Evolutionary conservation across 2,113 vertebrate species (phyloP).

Genomic region (Oreochromis aureus): DNA sequence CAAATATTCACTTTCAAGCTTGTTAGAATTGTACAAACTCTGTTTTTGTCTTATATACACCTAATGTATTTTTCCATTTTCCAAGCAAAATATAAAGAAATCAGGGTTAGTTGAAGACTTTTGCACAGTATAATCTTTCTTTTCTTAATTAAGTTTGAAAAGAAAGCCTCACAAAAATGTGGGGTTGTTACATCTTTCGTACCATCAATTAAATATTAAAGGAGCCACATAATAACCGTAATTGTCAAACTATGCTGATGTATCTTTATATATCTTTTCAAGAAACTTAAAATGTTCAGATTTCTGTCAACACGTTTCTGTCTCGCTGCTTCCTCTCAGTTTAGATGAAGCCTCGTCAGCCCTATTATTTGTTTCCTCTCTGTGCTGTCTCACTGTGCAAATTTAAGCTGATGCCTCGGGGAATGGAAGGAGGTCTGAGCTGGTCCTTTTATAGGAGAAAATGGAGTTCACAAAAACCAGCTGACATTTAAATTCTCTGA

Average conservation of each 20-base stretch:
- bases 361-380: neutral
- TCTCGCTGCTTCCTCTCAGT: neutral
- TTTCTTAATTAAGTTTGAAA: neutral
- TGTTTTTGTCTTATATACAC: neutral
- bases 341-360: neutral
- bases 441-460: conserved; percentile 22
- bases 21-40: neutral
- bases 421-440: conserved; percentile 20
- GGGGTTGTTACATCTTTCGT: fast-evolving
- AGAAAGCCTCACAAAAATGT: neutral
- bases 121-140: neutral
- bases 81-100: neutral
- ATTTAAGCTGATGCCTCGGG: neutral
- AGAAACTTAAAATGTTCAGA: neutral
- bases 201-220: neutral
- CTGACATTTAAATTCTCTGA: conserved; percentile 21
- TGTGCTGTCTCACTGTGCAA: neutral
- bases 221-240: neutral
- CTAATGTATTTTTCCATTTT: neutral
- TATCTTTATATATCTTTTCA: neutral
- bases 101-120: neutral
- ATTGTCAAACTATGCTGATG: neutral
- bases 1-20: neutral
- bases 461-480: conserved; percentile 17
- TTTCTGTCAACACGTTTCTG: neutral